Conservation (phyloP, 1,140 invertebrate genomes). For the Drosophila nasuta region DNA sequence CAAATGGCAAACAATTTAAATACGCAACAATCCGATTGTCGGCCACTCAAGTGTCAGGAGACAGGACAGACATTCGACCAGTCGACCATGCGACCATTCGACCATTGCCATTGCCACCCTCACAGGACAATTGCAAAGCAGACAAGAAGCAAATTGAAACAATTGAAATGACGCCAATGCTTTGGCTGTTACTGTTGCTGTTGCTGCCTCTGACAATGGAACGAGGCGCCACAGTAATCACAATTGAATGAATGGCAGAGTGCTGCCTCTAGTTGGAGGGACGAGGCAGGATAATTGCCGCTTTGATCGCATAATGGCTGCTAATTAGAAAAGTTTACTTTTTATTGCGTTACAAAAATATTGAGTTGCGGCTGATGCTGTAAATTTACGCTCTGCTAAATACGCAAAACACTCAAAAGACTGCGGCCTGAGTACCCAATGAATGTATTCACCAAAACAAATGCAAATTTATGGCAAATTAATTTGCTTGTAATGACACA, state of each 20-base stretch:
- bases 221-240: slow-evolving; percentile 19
- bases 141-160: slow-evolving; percentile 43
- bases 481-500: slow-evolving; percentile 62
- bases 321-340: slow-evolving; percentile 81
- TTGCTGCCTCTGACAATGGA: background rate
- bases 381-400: slow-evolving; percentile 24
- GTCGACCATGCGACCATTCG: background rate
- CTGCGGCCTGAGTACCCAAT: slow-evolving; percentile 14
- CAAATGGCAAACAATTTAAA: slow-evolving; percentile 45
- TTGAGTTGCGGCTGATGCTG: slow-evolving; percentile 30
- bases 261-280: background rate
- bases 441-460: slow-evolving; percentile 40
- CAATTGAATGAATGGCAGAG: slow-evolving; percentile 1
- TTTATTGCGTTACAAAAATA: slow-evolving; percentile 68
- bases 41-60: slow-evolving; percentile 20
- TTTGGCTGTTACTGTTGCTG: background rate
- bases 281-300: slow-evolving; percentile 64
- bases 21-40: slow-evolving; percentile 41
- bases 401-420: background rate
- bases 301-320: slow-evolving; percentile 74
- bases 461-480: slow-evolving; percentile 74
- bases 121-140: slow-evolving; percentile 17
- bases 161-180: slow-evolving; percentile 20
- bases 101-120: background rate
- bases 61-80: slow-evolving; percentile 2